These are phyloP conservation scores for Scelioninae gen. 1 DNA, from an alignment of 2,888 invertebrate species.

Conservation along the genomic window DNA sequence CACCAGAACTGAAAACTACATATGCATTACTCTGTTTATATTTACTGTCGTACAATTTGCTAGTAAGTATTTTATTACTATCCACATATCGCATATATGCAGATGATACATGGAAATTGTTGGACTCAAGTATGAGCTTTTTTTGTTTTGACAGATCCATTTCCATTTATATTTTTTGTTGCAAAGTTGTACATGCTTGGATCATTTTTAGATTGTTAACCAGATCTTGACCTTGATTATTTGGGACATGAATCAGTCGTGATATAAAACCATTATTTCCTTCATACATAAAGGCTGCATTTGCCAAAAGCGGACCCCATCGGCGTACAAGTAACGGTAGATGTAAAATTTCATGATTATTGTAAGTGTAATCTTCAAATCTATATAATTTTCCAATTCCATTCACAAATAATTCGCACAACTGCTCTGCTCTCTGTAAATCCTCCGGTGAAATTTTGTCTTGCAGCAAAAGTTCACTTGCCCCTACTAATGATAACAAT, in stretches of 20 bases:
- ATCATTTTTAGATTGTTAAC: conserved; percentile 46
- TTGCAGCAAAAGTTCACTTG: too few relatives aligned
- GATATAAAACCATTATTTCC: conserved; percentile 38
- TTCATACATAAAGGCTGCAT: conserved; percentile 49
- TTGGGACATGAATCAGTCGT: conserved; percentile 34
- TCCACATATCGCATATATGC: conserved; percentile 20
- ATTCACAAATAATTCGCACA: too few relatives aligned
- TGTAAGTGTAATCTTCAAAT: too few relatives aligned
- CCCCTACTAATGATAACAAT: too few relatives aligned
- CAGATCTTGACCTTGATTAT: conserved; percentile 27
- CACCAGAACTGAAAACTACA: conserved; percentile 24
- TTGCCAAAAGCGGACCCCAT: conserved; percentile 53
- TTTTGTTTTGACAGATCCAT: background rate
- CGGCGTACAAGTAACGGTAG: conserved; percentile 28
- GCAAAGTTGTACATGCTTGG: conserved; percentile 29
- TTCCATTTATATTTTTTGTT: background rate
- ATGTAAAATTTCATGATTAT: too few relatives aligned
- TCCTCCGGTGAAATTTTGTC: too few relatives aligned
- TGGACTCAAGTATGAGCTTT: conserved; percentile 14
- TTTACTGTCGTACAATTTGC: conserved; percentile 29
- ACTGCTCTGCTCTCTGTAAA: too few relatives aligned
- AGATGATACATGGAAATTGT: background rate
- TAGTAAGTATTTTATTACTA: background rate
- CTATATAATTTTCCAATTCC: too few relatives aligned
- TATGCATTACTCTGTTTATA: conserved; percentile 31